Percentiles rank a stretch among this genome's conserved stretches.
Evolutionary conservation across 1,140 invertebrate species (phyloP).

Genomic region (Pollicipes pollicipes): DNA sequence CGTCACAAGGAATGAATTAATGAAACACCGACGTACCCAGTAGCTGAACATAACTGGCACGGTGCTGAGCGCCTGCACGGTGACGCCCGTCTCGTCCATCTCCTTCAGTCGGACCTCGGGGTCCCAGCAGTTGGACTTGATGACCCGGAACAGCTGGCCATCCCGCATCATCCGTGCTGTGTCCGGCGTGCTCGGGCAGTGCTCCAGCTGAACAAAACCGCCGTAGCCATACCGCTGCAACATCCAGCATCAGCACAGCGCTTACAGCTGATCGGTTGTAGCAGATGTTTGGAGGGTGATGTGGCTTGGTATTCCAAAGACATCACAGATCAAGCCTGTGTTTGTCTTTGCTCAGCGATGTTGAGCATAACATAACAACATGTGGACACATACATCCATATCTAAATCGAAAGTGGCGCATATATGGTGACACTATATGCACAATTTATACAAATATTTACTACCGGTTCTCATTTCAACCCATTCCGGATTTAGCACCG

Average conservation of each 20-base stretch:
- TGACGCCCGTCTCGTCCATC: slow-evolving; percentile 34
- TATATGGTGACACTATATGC: no score
- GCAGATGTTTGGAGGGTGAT: not conserved
- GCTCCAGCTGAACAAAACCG: slow-evolving; percentile 36
- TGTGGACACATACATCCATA: no score
- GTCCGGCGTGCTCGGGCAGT: slow-evolving; percentile 23
- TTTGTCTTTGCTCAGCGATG: no score
- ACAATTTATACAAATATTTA: no score
- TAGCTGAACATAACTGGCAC: slow-evolving; percentile 48
- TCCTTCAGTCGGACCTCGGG: slow-evolving; percentile 28
- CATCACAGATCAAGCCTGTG: no score
- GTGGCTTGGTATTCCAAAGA: no score
- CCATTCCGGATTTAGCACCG: no score
- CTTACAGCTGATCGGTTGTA: not conserved
- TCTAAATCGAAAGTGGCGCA: no score
- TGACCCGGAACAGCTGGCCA: slow-evolving; percentile 35
- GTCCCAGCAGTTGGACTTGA: slow-evolving; percentile 39
- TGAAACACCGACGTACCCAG: slow-evolving; percentile 32
- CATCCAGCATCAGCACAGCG: not conserved
- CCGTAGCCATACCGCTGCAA: slow-evolving; percentile 37
- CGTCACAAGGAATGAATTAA: no score
- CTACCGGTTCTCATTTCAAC: no score
- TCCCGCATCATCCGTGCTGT: slow-evolving; percentile 37
- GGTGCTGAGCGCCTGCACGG: slow-evolving; percentile 40
- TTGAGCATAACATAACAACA: no score